Evolutionary conservation across 2,113 vertebrate species (phyloP).

Genomic region (Tinamus guttatus): DNA sequence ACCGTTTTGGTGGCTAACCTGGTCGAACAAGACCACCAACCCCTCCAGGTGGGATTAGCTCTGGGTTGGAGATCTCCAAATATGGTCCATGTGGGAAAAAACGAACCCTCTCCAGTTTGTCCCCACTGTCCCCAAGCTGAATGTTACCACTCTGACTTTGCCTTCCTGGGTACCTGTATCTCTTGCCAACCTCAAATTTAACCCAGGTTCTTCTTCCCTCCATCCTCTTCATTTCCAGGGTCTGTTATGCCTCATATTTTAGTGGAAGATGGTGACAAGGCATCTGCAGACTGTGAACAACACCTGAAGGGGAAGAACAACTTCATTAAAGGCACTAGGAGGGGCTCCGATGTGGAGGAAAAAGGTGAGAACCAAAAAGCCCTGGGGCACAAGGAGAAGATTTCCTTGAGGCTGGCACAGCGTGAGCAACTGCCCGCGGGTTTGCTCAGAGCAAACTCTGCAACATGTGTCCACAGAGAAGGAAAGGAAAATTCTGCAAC

Average conservation of each 20-base stretch:
- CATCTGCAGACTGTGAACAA: conserved; percentile 86
- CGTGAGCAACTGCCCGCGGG: background rate
- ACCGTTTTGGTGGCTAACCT: conserved; percentile 90
- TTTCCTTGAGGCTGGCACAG: background rate
- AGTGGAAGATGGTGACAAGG: conserved; percentile 93
- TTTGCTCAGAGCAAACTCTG: background rate
- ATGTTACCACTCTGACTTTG: background rate
- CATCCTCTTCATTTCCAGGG: conserved; percentile 76
- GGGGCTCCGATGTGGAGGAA: conserved; percentile 86
- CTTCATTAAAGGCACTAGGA: conserved; percentile 92
- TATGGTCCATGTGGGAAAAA: background rate
- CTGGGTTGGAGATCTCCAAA: background rate
- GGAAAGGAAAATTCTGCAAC: background rate
- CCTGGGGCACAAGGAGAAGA: background rate
- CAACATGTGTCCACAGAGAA: background rate
- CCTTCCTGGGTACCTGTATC: rapidly evolving
- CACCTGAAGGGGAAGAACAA: conserved; percentile 87
- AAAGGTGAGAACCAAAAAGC: conserved; percentile 81
- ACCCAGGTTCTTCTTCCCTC: background rate
- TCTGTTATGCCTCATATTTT: conserved; percentile 90
- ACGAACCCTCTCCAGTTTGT: background rate
- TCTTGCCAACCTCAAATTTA: background rate
- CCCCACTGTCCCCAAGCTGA: background rate
- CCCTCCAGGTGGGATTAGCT: conserved; percentile 67
- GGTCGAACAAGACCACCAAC: conserved; percentile 87